These are phyloP conservation scores for Amphimedon queenslandica DNA, from an alignment of 37 sponge, comb jelly and placozoan species.

Conservation along the genomic window DNA sequence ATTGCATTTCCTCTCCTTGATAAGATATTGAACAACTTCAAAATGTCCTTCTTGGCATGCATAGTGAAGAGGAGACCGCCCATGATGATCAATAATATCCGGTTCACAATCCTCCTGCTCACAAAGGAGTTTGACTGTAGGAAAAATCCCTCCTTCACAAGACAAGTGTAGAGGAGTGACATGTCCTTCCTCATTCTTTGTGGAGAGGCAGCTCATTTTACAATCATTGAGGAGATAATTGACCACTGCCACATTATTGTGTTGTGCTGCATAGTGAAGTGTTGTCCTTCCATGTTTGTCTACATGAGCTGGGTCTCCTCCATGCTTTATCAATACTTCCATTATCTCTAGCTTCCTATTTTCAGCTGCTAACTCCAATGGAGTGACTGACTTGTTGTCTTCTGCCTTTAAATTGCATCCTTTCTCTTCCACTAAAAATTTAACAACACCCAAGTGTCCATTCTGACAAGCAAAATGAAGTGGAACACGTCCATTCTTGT, in stretches of 20 bases:
- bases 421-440: conserved; percentile 25
- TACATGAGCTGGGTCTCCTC: neutral
- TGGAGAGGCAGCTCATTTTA: neutral
- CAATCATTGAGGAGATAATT: conserved; percentile 7
- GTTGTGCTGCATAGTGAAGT: conserved; percentile 25
- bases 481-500: conserved; percentile 21
- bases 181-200: neutral
- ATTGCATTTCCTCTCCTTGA: conserved; percentile 8
- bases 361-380: conserved; percentile 1
- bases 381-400: conserved; percentile 19
- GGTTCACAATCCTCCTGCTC: neutral
- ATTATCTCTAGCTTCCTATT: neutral
- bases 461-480: conserved; percentile 43
- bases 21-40: conserved; percentile 39
- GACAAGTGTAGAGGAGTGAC: neutral
- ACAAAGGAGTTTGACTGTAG: neutral
- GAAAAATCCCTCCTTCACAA: neutral
- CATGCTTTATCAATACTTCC: neutral
- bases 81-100: conserved; percentile 21
- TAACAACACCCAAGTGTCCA: conserved; percentile 41
- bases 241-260: neutral
- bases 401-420: neutral
- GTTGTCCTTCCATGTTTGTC: neutral
- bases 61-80: conserved; percentile 54
- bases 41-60: conserved; percentile 56